Base-by-base conservation (phyloP, 2,888 invertebrate genomes). In the Lamellibrachia satsuma region DNA sequence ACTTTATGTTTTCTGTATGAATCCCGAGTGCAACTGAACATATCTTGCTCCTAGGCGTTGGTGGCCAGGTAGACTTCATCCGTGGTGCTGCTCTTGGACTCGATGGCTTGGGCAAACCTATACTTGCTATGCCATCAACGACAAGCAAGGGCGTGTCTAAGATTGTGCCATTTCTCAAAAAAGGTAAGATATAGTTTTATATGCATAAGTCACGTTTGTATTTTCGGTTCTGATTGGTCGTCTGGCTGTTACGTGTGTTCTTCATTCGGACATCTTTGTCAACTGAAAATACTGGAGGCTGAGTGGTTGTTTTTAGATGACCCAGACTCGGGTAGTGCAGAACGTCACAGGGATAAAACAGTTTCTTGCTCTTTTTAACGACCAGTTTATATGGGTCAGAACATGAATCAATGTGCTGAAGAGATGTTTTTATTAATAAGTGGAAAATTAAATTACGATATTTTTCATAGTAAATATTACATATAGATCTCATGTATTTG, bases 21-120 rank as follows among this genome's bases (percentile, higher is more conserved):
- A 60, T 22, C 1, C 60, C 22, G 60, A 4, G 15, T 2, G 55
- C 9, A 4, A 3, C 8, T 55, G 27, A 15, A 51, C 90, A 90
- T 27, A 11, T 91, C 4, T 91, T 4, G 52, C 75, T 39, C 93
- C 95, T 94, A 97, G 99, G 99, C 9, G 98, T 99, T 96, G 99
- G 99, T 15, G 99, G 99, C 0, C 99, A 99, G 96, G 98, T 99
- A 90, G 99, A 99, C 97, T 99, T 99, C 96, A 98, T 99, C 94
- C 97, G 98, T 93, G 99, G 99, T 52, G 98, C 99, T 2, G 98
- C 98, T 0, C 98, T 98, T 96, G 97, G 98, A 3, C 96, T 97
- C 3, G 99, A 99, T 96, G 98, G 98, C 0, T 97, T 97, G 94
- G 99, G 99, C 52, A 98, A 98, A 96, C 98, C 99, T 4, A 98